These are phyloP conservation scores for Heterochromis multidens DNA, from an alignment of 2,113 vertebrate species.

Conservation along the genomic window DNA sequence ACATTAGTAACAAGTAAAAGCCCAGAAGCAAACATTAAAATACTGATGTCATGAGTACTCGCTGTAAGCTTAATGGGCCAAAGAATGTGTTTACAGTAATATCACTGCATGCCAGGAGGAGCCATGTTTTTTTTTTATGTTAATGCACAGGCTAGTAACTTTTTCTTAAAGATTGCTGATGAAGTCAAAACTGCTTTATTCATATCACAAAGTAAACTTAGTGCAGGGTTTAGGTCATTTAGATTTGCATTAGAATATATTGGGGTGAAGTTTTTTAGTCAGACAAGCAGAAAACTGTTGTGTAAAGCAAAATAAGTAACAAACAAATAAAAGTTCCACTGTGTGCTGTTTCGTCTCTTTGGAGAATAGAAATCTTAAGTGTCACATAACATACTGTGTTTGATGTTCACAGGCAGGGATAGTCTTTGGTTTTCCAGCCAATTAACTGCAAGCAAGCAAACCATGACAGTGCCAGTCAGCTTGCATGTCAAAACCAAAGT, in stretches of 20 bases:
- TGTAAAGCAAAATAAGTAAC: neutral
- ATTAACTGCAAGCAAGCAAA: neutral
- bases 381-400: neutral
- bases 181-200: neutral
- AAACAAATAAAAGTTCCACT: neutral
- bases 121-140: neutral
- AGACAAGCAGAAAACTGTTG: neutral
- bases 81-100: neutral
- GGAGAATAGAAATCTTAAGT: neutral
- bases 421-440: neutral
- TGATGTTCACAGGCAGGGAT: neutral
- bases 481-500: slow-evolving; percentile 17
- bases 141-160: neutral
- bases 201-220: neutral
- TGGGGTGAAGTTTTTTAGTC: neutral
- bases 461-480: neutral
- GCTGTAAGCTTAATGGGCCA: neutral
- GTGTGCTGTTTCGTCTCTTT: neutral
- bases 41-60: neutral
- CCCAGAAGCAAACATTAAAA: neutral
- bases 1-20: neutral
- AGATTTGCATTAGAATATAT: neutral
- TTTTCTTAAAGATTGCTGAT: neutral
- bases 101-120: neutral
- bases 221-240: neutral